Evolutionary conservation across 2,113 vertebrate genomes (phyloP).

Genomic region (Tetraodon nigroviridis): DNA sequence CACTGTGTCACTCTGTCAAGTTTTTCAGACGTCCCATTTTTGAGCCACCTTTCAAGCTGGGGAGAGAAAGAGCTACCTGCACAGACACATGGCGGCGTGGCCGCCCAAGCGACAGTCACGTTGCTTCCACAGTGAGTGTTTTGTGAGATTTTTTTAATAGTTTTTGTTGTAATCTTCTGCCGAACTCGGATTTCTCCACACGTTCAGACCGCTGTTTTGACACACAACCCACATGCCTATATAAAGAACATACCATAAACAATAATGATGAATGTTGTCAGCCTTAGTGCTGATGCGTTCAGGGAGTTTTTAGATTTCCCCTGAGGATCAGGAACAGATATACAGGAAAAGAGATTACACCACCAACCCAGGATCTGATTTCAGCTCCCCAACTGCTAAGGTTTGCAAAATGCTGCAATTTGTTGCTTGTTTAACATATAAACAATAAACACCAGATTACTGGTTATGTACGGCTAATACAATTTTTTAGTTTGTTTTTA

Average conservation of each 20-base stretch:
- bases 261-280: slow-evolving; percentile 16
- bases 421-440: slow-evolving; percentile 13
- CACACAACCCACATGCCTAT: slow-evolving; percentile 2
- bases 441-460: no score
- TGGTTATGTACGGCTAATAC: no score
- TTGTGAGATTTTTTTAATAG: no score
- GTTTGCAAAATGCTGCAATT: slow-evolving; percentile 45
- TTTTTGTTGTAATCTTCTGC: no score
- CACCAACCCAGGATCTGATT: slow-evolving; percentile 2
- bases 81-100: no score
- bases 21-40: slow-evolving; percentile 33
- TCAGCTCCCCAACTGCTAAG: slow-evolving; percentile 35
- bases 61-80: not conserved
- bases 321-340: slow-evolving; percentile 21
- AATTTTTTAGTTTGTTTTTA: no score
- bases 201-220: slow-evolving; percentile 15
- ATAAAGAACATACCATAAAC: slow-evolving; percentile 1
- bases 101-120: no score
- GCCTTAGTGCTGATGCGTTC: slow-evolving; percentile 30
- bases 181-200: not conserved
- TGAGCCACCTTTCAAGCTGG: slow-evolving; percentile 39
- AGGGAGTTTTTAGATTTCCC: slow-evolving; percentile 5
- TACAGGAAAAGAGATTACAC: slow-evolving; percentile 20
- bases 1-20: slow-evolving; percentile 60
- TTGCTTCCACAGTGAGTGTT: no score